A percentile compares a stretch with the other conserved stretches of the same genome.
These are phyloP conservation scores for Nothoprocta perdicaria DNA, from an alignment of 2,113 vertebrate genomes.

Conservation along the genomic window DNA sequence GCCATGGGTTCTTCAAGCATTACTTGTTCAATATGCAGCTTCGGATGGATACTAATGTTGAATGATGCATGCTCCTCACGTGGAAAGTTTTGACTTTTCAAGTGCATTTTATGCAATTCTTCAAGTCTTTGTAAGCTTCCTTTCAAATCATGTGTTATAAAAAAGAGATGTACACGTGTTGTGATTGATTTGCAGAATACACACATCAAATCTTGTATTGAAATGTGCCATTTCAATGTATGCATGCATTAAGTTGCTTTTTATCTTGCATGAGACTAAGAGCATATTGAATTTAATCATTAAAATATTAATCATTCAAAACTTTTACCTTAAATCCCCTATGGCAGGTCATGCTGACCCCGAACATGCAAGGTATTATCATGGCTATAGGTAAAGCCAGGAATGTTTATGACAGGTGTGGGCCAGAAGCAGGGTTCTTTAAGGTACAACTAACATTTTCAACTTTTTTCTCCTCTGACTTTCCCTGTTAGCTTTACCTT, in stretches of 20 bases:
- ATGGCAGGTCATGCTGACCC: slow-evolving; percentile 98
- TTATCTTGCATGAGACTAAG: slow-evolving; percentile 74
- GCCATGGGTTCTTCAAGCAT: not conserved
- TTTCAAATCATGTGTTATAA: not conserved
- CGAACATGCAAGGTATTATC: slow-evolving; percentile 99
- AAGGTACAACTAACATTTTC: slow-evolving; percentile 89
- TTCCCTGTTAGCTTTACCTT: slow-evolving; percentile 10
- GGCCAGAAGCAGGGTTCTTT: slow-evolving; percentile 98
- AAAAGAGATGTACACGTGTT: not conserved
- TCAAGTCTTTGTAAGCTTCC: not conserved
- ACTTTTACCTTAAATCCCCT: slow-evolving; percentile 82
- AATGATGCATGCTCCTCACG: slow-evolving; percentile 41
- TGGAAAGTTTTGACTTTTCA: not conserved
- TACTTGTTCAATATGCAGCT: not conserved
- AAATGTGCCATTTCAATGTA: slow-evolving; percentile 28
- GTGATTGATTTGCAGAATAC: slow-evolving; percentile 24
- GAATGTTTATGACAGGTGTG: slow-evolving; percentile 96
- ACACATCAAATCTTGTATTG: slow-evolving; percentile 1
- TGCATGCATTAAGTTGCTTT: slow-evolving; percentile 66
- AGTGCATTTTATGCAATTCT: not conserved
- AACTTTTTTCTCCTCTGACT: slow-evolving; percentile 44
- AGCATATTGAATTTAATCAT: slow-evolving; percentile 48
- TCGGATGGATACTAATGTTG: slow-evolving; percentile 11
- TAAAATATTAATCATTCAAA: slow-evolving; percentile 76
- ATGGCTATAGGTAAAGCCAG: slow-evolving; percentile 99